These are phyloP conservation scores for Cancer borealis DNA, from an alignment of 2,888 invertebrate species.

Conservation along the genomic window DNA sequence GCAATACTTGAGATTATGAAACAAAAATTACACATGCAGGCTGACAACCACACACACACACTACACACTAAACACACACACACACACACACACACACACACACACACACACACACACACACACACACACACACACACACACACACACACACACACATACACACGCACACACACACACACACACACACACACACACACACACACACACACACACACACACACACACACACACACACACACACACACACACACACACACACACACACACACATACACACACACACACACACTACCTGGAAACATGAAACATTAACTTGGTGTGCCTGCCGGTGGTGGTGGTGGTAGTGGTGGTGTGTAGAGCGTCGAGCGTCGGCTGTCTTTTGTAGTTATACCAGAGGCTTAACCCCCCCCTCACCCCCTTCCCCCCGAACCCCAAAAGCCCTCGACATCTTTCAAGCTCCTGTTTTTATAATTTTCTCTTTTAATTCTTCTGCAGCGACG, in stretches of 20 bases:
- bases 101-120: background rate
- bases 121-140: background rate
- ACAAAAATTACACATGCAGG: background rate
- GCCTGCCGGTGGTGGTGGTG: background rate
- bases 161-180: background rate
- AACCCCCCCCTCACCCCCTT: background rate
- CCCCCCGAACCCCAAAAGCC: too few relatives aligned
- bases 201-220: background rate
- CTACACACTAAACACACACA: background rate
- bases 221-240: slow-evolving; percentile 1
- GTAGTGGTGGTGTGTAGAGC: background rate
- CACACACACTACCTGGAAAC: background rate
- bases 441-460: too few relatives aligned
- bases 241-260: slow-evolving; percentile 21
- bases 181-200: background rate
- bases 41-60: background rate
- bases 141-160: slow-evolving; percentile 26
- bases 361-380: too few relatives aligned
- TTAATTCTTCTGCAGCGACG: background rate
- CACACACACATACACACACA: background rate
- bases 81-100: background rate
- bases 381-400: background rate
- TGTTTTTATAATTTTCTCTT: too few relatives aligned
- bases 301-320: background rate
- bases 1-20: background rate